A percentile compares a stretch with the other conserved stretches of the same genome.
These are phyloP conservation scores for Buphagus erythrorhynchus DNA, from an alignment of 2,797 vertebrate species.

Conservation along the genomic window DNA sequence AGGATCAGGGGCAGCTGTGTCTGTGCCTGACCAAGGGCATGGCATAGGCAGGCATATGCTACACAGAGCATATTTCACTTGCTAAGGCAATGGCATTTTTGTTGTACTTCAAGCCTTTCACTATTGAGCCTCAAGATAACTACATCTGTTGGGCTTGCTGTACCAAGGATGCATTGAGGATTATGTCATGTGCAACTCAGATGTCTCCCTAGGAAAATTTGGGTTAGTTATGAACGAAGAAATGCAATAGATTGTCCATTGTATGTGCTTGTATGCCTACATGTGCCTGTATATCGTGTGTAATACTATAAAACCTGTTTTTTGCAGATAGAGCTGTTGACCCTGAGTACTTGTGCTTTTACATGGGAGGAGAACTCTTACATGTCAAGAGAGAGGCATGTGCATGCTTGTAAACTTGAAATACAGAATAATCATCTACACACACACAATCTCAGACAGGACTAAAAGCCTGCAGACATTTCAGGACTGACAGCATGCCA, in stretches of 20 bases:
- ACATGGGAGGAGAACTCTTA: neutral
- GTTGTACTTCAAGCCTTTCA: neutral
- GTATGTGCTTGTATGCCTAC: too few species aligned
- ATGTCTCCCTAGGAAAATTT: neutral
- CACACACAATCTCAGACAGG: neutral
- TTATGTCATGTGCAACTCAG: neutral
- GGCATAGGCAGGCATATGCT: neutral
- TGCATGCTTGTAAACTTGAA: neutral
- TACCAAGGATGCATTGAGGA: neutral
- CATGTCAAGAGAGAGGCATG: neutral
- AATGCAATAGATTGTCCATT: neutral
- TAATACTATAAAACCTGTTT: neutral
- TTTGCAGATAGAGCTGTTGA: neutral
- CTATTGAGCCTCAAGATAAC: neutral
- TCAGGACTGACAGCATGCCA: neutral
- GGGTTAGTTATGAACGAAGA: neutral
- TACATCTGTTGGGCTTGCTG: neutral
- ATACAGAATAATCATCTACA: neutral
- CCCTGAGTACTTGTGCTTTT: neutral
- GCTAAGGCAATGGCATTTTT: neutral
- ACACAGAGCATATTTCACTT: neutral
- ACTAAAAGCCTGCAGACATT: conserved; percentile 1
- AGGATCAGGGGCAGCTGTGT: accelerated
- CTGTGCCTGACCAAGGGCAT: neutral
- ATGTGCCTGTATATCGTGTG: neutral